Conservation (phyloP, 2,113 vertebrate species). For the Cryptomyrus ogoouensis region DNA sequence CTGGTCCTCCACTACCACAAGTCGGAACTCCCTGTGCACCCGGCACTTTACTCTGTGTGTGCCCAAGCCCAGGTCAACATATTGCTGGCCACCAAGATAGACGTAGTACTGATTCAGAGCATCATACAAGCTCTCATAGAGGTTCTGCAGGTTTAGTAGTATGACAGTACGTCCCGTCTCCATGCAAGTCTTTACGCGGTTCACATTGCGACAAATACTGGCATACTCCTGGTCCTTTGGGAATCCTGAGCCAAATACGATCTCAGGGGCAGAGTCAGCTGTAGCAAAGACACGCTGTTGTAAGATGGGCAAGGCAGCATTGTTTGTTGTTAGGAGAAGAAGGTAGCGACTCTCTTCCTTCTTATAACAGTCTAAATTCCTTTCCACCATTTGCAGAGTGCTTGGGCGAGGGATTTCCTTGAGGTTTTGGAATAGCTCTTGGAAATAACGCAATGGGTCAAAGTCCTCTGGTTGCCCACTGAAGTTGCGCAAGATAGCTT, state of each 20-base stretch:
- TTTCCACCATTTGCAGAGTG: conserved; percentile 59
- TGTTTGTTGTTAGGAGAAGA: conserved; percentile 68
- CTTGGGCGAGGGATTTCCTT: conserved; percentile 44
- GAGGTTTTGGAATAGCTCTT: conserved; percentile 35
- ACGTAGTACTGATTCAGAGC: conserved; percentile 70
- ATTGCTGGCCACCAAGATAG: conserved; percentile 59
- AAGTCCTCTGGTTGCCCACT: conserved; percentile 58
- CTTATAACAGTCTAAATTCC: conserved; percentile 49
- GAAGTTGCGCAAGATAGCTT: conserved; percentile 65
- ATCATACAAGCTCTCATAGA: conserved; percentile 72
- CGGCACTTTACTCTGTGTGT: conserved; percentile 69
- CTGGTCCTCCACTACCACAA: conserved; percentile 68
- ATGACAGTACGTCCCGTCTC: conserved; percentile 67
- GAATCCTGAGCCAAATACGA: conserved; percentile 70
- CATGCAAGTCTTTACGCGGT: conserved; percentile 68
- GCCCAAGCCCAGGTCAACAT: conserved; percentile 69
- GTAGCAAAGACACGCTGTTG: conserved; percentile 57
- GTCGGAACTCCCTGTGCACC: conserved; percentile 60
- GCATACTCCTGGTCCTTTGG: conserved; percentile 70
- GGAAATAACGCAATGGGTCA: conserved; percentile 50
- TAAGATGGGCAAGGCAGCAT: conserved; percentile 62
- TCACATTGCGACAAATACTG: conserved; percentile 66
- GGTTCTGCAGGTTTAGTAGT: conserved; percentile 68
- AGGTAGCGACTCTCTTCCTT: conserved; percentile 58
- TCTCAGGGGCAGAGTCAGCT: conserved; percentile 50